These are phyloP conservation scores for Opisthocomus hoazin DNA, from an alignment of 2,113 vertebrate genomes.

Conservation along the genomic window DNA sequence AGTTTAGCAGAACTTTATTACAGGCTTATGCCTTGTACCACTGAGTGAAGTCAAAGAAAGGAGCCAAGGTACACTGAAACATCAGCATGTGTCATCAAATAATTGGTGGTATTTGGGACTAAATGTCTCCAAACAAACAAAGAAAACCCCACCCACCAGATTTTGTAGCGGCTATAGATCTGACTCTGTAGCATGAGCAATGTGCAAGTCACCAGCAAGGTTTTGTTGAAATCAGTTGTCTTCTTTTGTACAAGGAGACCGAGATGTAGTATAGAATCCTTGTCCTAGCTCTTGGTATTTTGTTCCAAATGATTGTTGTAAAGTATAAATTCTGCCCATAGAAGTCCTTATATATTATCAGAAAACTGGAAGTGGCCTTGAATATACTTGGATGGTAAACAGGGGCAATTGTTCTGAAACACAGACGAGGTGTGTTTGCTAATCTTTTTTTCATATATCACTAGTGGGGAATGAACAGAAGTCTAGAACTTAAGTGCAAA, in stretches of 20 bases:
- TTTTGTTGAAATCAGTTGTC: not conserved
- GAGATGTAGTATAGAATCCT: no score
- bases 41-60: not conserved
- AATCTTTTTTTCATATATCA: fast-evolving
- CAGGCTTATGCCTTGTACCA: not conserved
- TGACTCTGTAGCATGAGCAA: not conserved
- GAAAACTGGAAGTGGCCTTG: not conserved
- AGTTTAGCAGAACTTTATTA: not conserved
- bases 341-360: not conserved
- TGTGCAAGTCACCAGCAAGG: not conserved
- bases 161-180: not conserved
- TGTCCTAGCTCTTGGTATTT: not conserved
- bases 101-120: not conserved
- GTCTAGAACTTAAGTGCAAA: not conserved
- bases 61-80: not conserved
- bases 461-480: not conserved
- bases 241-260: not conserved
- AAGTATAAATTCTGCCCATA: not conserved
- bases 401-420: not conserved
- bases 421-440: not conserved
- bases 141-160: not conserved
- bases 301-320: not conserved
- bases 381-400: not conserved
- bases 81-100: not conserved
- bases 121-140: not conserved